A percentile compares a stretch with the other conserved stretches of the same genome.
These are phyloP conservation scores for Blastobasis lacticolella DNA, from an alignment of 2,888 invertebrate genomes.

Conservation along the genomic window DNA sequence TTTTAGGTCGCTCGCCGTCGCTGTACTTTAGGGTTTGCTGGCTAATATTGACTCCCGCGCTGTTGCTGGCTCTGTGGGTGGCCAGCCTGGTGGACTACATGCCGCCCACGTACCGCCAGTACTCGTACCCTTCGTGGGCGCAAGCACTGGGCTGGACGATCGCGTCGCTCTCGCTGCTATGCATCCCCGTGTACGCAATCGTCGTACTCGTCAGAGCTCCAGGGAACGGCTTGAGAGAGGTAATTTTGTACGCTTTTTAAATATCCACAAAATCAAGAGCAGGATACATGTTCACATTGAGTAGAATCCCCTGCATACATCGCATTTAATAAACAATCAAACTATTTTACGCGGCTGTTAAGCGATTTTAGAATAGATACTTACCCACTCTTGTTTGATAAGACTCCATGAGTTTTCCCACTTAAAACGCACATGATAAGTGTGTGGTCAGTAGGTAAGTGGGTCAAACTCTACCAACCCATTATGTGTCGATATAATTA, in stretches of 20 bases:
- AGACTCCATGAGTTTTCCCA: no score
- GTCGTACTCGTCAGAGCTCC: conserved; percentile 80
- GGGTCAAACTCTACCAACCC: no score
- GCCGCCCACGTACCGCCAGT: conserved; percentile 88
- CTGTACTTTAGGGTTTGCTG: conserved; percentile 90
- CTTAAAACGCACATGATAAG: no score
- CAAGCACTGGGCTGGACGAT: conserved; percentile 91
- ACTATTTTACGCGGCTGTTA: no score
- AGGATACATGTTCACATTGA: no score
- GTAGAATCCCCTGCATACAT: no score
- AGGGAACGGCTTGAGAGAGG: conserved; percentile 82
- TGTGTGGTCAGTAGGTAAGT: no score
- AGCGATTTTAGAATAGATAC: no score
- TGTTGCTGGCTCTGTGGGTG: conserved; percentile 90
- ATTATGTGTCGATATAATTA: no score
- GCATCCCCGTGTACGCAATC: conserved; percentile 88
- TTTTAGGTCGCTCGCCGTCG: conserved; percentile 77
- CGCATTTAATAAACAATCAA: no score
- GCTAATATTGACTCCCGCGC: conserved; percentile 85
- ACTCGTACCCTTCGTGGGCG: conserved; percentile 89
- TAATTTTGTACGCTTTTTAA: conserved; percentile 39
- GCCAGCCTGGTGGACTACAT: conserved; percentile 91
- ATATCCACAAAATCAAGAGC: no score
- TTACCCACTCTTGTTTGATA: no score
- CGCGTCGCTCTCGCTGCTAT: conserved; percentile 85